phyloP scores from a whole-genome alignment of 2,888 invertebrate species.

The Axea sp. region DNA sequence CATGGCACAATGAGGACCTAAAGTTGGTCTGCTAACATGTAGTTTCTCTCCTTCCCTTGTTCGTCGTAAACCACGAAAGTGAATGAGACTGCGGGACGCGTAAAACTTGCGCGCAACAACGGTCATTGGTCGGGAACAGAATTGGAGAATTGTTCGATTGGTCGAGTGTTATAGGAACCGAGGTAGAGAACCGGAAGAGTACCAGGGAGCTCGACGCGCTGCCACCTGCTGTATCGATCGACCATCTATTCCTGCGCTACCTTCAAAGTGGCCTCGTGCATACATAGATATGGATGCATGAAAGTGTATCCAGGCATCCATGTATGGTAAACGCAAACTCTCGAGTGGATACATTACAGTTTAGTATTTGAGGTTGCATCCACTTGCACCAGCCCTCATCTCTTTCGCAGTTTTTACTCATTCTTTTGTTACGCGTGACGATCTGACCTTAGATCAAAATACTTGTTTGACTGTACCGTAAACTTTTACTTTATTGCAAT shows the following conservation, averaged over 20 bases:
- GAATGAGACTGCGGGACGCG: slow-evolving; percentile 47
- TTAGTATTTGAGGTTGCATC: slow-evolving; percentile 40
- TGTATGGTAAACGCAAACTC: slow-evolving; percentile 51
- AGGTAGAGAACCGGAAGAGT: slow-evolving; percentile 71
- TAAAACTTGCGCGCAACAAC: slow-evolving; percentile 45
- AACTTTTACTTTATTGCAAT: too few species aligned
- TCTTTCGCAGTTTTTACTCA: too few species aligned
- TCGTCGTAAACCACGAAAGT: slow-evolving; percentile 55
- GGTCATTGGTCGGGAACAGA: slow-evolving; percentile 55
- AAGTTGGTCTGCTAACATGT: too few species aligned
- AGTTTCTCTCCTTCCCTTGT: too few species aligned
- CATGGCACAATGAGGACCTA: too few species aligned
- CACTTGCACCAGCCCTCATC: too few species aligned
- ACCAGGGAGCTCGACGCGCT: slow-evolving; percentile 74
- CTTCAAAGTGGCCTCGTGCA: slow-evolving; percentile 59
- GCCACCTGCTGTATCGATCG: slow-evolving; percentile 78
- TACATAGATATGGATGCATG: slow-evolving; percentile 48
- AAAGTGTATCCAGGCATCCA: slow-evolving; percentile 37
- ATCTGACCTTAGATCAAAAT: too few species aligned
- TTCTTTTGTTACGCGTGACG: too few species aligned
- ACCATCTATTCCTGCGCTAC: slow-evolving; percentile 67
- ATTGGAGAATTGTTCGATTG: slow-evolving; percentile 64
- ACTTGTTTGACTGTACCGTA: too few species aligned
- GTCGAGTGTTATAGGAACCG: slow-evolving; percentile 66
- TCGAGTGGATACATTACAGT: slow-evolving; percentile 48